Evolutionary conservation across 1,140 invertebrate genomes (phyloP), one percentile per base, ranked within the genome.

Genomic region (Scaptomyza hsui): DNA sequence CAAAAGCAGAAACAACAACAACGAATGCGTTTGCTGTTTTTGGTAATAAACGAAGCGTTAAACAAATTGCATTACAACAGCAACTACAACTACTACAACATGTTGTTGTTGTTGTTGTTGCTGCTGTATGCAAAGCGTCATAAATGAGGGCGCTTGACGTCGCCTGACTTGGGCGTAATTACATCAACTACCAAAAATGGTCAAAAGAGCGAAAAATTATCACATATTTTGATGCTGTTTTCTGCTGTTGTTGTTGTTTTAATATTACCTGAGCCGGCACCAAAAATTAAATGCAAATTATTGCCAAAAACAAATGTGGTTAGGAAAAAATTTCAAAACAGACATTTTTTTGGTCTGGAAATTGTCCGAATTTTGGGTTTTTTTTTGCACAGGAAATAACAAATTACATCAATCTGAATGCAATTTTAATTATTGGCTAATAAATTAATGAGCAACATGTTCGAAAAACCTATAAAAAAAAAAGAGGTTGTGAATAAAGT

Each of bases 1-100:
- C 60, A 68, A 52, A 73, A 68, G 44, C 45, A 59, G 16, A 21
- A 53, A 55, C 49, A 32, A 44, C 24, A 55, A 41, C 51, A 35
- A 37, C 51, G 15, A 80, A 80, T 76, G 78, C 67, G 78, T 80
- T 32, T 77, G 74, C 82, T 86, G 82, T 88, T 88, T 86, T 82
- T 81, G 82, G 81, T 88, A 86, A 86, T 86, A 86, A 86, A 82
- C 81, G 81, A 86, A 86, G 81, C 81, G 81, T 86, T 86, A 88
- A 86, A 88, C 81, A 86, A 86, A 86, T 88, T 86, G 82, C 82
- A 86, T 82, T 86, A 86, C 78, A 88, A 53, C 82, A 75, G 77
- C 69, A 51, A 67, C 69, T 45, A 62, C 62, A 45, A 49, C 69
- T 62, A 24, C 57, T 49, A 68, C 62, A 65, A 53, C 55, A 64